Base-by-base conservation (phyloP, 1,140 invertebrate species). In the Anadara kagoshimensis region DNA sequence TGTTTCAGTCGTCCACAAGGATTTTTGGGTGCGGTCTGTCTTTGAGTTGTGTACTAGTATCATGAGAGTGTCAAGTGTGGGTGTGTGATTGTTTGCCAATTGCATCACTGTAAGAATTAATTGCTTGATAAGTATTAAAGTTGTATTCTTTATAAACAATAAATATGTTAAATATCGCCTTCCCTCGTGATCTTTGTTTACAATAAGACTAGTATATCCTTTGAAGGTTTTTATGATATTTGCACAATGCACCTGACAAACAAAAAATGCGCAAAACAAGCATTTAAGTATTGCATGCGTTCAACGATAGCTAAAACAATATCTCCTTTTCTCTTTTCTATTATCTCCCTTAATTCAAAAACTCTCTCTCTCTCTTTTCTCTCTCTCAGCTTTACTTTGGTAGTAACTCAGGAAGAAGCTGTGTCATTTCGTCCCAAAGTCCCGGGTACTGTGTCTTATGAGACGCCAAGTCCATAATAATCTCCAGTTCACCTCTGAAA, bases 401-500 rank as follows among this genome's bases (percentile, higher is more conserved):
- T 20, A 80, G 62, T 1, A 83, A 67, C 47, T 78, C 78, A 5
- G 81, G 81, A 3, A 83, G 63, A 16, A 80, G 51, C 2, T 63
- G 65, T 65, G 71, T 68, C 73, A 83, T 76, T 56, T 83, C 85
- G 54, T 79, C 58, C 73, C 76, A 79, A 0, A 80, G 22, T 20
- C 69, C 63, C 18, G 64, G 65, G 53, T 74, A 82, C 44, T 83
- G 82, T 53, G 64, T 24, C 29, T 75, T 74, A 62, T 84, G 84
- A 24, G 65, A 69, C 14, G 57, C 76, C 44, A 85, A 78, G 57
- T 87, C 80, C 5, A 83, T 73, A 2, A 79, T 78, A 16, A 87
- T 78, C 64, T 86, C 83, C 16, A 76, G 79, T 69, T 85, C 83
- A 43, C 86, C 86, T 70, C 84, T 88, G 43, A 16, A 80, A 76